These are phyloP conservation scores for Drosophila neotestacea DNA, from an alignment of 2,888 invertebrate genomes.

Conservation along the genomic window DNA sequence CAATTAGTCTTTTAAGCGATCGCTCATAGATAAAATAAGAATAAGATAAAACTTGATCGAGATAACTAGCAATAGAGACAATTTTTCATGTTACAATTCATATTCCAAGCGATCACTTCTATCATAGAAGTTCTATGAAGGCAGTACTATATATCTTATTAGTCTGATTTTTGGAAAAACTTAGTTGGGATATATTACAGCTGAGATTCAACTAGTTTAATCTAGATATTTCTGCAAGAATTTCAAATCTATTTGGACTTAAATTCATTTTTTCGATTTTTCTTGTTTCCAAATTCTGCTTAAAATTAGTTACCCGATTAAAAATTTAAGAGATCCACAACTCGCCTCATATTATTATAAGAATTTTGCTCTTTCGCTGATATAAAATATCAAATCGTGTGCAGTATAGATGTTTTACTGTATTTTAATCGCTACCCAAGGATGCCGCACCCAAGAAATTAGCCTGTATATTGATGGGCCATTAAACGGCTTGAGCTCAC, in stretches of 20 bases:
- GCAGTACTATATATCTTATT: too few relatives aligned
- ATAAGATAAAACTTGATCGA: neutral
- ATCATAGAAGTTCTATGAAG: too few relatives aligned
- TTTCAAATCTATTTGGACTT: too few relatives aligned
- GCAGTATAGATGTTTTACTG: slow-evolving; percentile 19
- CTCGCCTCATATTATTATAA: neutral
- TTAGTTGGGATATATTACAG: neutral
- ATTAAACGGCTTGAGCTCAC: slow-evolving; percentile 23
- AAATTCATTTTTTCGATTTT: too few relatives aligned
- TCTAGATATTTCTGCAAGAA: too few relatives aligned
- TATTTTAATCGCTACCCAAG: slow-evolving; percentile 22
- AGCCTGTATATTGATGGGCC: slow-evolving; percentile 28
- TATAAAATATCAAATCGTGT: neutral
- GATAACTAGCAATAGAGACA: neutral
- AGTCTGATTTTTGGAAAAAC: neutral
- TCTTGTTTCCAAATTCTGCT: too few relatives aligned
- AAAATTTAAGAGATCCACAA: too few relatives aligned
- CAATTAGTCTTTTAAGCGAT: too few relatives aligned
- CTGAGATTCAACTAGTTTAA: neutral
- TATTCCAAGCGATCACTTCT: neutral
- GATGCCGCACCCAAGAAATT: slow-evolving; percentile 45
- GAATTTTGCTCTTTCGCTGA: neutral
- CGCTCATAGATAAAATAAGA: too few relatives aligned
- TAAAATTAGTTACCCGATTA: too few relatives aligned
- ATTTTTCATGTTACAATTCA: neutral